Conservation (phyloP, 2,113 vertebrate species). For the Phrynocephalus versicolor region DNA sequence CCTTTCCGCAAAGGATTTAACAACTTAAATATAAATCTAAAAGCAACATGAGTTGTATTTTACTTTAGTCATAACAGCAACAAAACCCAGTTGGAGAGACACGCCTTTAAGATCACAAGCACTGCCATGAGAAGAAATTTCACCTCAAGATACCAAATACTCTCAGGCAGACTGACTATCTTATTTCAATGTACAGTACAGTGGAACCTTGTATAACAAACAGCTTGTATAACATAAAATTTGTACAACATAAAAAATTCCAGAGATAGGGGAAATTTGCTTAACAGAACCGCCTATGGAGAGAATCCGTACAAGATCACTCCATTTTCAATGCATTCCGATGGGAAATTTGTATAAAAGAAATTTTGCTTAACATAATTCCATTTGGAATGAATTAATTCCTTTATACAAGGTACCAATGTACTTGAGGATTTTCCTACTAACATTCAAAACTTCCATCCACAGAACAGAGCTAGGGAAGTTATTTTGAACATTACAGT, state of each 20-base stretch:
- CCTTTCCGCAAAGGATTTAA: slow-evolving; percentile 17
- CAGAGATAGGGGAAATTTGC: no score
- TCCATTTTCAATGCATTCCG: no score
- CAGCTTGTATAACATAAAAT: no score
- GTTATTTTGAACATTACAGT: background rate
- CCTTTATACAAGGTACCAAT: no score
- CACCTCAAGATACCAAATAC: background rate
- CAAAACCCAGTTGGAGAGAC: background rate
- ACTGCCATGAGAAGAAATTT: slow-evolving; percentile 12
- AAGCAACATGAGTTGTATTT: background rate
- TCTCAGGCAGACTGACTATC: background rate
- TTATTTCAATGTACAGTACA: background rate
- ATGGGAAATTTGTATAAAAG: no score
- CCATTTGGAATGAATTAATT: no score
- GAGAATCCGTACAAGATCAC: no score
- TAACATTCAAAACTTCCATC: background rate
- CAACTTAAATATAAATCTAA: slow-evolving; percentile 4
- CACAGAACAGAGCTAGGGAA: background rate
- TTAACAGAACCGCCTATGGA: no score
- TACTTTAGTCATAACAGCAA: slow-evolving; percentile 12
- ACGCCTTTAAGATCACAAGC: background rate
- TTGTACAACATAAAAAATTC: no score
- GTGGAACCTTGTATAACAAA: no score
- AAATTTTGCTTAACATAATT: no score
- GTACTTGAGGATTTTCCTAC: background rate